Conservation (phyloP, 2,113 vertebrate genomes). For the Sitta europaea region DNA sequence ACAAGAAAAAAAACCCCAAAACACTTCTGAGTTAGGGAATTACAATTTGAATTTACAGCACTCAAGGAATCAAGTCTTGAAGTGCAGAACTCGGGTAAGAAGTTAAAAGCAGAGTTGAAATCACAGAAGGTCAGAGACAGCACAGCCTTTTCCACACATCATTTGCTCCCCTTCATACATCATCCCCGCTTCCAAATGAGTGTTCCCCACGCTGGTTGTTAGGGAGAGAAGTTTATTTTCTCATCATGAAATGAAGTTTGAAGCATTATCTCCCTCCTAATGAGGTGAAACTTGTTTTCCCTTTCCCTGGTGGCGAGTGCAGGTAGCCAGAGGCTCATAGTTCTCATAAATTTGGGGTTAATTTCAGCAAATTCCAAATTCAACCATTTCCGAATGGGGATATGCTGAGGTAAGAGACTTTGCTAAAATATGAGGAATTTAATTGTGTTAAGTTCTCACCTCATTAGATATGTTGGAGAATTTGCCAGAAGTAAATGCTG, state of each 20-base stretch:
- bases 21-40: neutral
- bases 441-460: neutral
- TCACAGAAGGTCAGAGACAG: neutral
- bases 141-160: neutral
- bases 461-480: neutral
- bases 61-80: neutral
- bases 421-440: neutral
- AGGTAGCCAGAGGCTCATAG: neutral
- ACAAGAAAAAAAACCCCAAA: fast-evolving
- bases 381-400: neutral
- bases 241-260: neutral
- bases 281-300: neutral
- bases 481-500: neutral
- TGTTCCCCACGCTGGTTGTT: neutral
- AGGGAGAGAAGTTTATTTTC: neutral
- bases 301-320: neutral
- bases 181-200: neutral
- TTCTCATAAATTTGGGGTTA: neutral
- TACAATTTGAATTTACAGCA: neutral
- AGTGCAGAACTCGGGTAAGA: neutral
- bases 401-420: neutral
- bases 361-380: neutral
- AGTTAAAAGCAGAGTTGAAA: neutral
- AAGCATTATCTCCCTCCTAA: neutral
- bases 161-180: neutral